These are phyloP conservation scores for Coracopsis vasa DNA, from an alignment of 2,113 vertebrate genomes.

Conservation along the genomic window DNA sequence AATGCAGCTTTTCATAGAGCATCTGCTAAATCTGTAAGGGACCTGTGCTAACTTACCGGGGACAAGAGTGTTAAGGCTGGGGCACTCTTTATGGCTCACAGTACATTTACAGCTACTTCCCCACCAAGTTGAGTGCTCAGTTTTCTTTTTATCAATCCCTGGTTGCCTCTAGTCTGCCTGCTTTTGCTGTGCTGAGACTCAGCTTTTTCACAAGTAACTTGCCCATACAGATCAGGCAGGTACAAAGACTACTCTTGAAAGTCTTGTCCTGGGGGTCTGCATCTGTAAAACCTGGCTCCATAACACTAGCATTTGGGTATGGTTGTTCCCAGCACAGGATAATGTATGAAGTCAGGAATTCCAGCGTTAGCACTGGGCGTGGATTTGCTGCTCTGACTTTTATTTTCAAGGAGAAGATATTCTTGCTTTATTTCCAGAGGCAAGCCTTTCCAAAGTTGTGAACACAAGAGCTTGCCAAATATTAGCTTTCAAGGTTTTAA, in stretches of 20 bases:
- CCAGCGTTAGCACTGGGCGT: neutral
- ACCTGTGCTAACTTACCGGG: neutral
- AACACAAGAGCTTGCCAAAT: conserved; percentile 72
- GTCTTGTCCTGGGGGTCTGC: conserved; percentile 35
- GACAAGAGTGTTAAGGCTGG: neutral
- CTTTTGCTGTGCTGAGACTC: neutral
- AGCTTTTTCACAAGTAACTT: neutral
- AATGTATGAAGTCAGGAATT: conserved; percentile 21
- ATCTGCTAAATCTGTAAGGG: neutral
- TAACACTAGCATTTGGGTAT: neutral
- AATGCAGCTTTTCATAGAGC: neutral
- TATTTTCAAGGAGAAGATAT: conserved; percentile 36
- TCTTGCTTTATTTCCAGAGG: conserved; percentile 70
- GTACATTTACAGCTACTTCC: neutral
- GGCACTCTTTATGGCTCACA: neutral
- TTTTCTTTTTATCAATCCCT: neutral
- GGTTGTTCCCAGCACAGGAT: neutral
- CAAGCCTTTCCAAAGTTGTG: conserved; percentile 68
- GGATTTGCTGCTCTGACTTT: neutral
- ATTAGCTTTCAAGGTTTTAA: conserved; percentile 74
- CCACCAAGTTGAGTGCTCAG: fast-evolving
- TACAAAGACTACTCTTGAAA: neutral
- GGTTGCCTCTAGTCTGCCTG: neutral
- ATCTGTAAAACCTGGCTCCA: conserved; percentile 35
- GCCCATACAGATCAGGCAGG: neutral